These are phyloP conservation scores for Incurvaria masculella DNA, from an alignment of 2,888 invertebrate genomes.

Conservation along the genomic window DNA sequence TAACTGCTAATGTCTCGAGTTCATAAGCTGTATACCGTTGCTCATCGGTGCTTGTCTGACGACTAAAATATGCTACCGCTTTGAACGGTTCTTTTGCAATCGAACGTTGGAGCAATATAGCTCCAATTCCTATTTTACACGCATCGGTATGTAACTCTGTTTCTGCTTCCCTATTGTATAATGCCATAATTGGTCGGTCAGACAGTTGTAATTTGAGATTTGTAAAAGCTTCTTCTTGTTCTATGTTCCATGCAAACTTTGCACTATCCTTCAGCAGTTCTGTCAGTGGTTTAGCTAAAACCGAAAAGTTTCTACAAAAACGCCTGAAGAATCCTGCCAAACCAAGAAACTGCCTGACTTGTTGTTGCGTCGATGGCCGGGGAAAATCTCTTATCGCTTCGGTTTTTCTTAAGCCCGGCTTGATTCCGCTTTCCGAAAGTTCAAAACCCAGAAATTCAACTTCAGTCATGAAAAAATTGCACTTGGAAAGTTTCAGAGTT, in stretches of 20 bases:
- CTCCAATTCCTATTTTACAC: constrained; percentile 20
- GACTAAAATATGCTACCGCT: constrained; percentile 15
- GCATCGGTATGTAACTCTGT: constrained; percentile 26
- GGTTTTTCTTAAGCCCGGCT: constrained; percentile 11
- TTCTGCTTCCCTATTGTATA: constrained; percentile 20
- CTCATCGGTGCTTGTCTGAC: constrained; percentile 16
- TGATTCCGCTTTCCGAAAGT: constrained; percentile 11
- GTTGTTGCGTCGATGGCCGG: constrained; percentile 13
- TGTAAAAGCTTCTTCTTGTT: constrained; percentile 7
- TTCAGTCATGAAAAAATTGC: constrained; percentile 12
- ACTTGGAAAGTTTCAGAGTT: constrained; percentile 14
- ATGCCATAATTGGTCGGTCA: constrained; percentile 18
- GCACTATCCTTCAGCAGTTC: constrained; percentile 13
- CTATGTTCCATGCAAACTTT: constrained; percentile 12
- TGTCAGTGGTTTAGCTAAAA: constrained; percentile 14
- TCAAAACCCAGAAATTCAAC: constrained; percentile 14
- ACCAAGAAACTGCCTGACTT: constrained; percentile 17
- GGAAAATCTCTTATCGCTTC: constrained; percentile 13
- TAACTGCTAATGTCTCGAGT: constrained; percentile 22
- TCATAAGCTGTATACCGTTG: constrained; percentile 16
- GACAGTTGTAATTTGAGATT: constrained; percentile 6
- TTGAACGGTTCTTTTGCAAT: too few species aligned
- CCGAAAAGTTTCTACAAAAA: constrained; percentile 14
- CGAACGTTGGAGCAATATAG: constrained; percentile 19
- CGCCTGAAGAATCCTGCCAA: constrained; percentile 17